These are phyloP conservation scores for Moxostoma hubbsi DNA, from an alignment of 2,797 vertebrate genomes.

Conservation along the genomic window DNA sequence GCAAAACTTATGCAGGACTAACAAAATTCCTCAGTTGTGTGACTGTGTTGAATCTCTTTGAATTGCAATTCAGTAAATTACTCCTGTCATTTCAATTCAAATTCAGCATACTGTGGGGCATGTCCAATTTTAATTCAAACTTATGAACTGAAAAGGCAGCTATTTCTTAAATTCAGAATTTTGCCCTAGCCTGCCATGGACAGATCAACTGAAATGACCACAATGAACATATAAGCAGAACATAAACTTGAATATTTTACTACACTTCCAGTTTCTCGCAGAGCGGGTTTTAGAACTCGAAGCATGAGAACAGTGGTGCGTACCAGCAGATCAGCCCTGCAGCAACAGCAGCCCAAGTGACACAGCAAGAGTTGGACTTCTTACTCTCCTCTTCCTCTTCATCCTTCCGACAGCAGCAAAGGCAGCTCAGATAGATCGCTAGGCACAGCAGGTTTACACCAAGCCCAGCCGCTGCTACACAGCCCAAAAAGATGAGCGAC, in stretches of 20 bases:
- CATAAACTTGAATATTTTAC: neutral
- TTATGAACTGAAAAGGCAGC: no score
- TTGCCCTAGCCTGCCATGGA: neutral
- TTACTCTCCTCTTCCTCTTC: constrained; percentile 82
- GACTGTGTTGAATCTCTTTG: no score
- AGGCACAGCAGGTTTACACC: constrained; percentile 91
- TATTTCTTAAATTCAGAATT: no score
- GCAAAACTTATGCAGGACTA: no score
- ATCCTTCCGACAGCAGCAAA: constrained; percentile 85
- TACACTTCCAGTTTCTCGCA: neutral
- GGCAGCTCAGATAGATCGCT: constrained; percentile 83
- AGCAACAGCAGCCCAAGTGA: constrained; percentile 89
- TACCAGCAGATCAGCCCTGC: constrained; percentile 94
- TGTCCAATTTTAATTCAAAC: no score
- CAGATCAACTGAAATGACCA: neutral
- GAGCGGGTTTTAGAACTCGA: neutral
- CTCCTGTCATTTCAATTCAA: no score
- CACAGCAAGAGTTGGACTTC: constrained; percentile 83
- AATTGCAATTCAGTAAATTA: no score
- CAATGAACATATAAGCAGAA: neutral
- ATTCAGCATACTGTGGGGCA: no score
- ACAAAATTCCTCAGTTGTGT: no score
- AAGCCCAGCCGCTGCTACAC: constrained; percentile 84
- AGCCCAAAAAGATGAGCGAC: constrained; percentile 89
- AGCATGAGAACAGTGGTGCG: constrained; percentile 59